Evolutionary conservation across 2,797 vertebrate genomes (phyloP).

Genomic region (Phylloscopus collybita): DNA sequence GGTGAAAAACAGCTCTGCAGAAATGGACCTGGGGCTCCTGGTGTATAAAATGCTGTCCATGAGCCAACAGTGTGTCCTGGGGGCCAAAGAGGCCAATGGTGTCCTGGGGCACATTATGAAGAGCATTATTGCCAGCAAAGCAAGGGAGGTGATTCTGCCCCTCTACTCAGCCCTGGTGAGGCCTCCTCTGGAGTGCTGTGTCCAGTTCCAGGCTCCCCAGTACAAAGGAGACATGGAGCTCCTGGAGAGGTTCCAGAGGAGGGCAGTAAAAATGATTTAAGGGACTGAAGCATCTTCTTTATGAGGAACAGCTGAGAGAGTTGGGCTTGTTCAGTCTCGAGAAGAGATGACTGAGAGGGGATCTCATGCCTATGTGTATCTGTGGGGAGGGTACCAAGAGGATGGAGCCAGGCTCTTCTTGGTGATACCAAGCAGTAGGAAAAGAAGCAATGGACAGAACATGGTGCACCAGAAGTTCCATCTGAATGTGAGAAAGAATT

Average conservation of each 20-base stretch:
- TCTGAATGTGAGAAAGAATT: not conserved
- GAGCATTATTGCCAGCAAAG: fast-evolving
- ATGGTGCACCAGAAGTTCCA: no score
- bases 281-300: not conserved
- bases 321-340: not conserved
- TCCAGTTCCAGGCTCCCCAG: not conserved
- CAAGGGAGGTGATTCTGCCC: not conserved
- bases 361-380: not conserved
- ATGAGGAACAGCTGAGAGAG: not conserved
- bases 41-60: not conserved
- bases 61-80: not conserved
- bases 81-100: not conserved
- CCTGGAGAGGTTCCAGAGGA: not conserved
- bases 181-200: not conserved
- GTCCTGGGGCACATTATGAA: fast-evolving
- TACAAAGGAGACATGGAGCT: not conserved
- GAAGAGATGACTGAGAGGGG: not conserved
- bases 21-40: not conserved
- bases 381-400: not conserved
- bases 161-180: not conserved
- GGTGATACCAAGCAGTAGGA: not conserved
- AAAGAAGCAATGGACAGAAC: not conserved
- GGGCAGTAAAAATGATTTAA: not conserved
- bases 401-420: not conserved
- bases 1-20: fast-evolving